Percentiles rank a stretch among this genome's conserved stretches.
These are phyloP conservation scores for Pollicipes pollicipes DNA, from an alignment of 1,140 invertebrate species.

Conservation along the genomic window DNA sequence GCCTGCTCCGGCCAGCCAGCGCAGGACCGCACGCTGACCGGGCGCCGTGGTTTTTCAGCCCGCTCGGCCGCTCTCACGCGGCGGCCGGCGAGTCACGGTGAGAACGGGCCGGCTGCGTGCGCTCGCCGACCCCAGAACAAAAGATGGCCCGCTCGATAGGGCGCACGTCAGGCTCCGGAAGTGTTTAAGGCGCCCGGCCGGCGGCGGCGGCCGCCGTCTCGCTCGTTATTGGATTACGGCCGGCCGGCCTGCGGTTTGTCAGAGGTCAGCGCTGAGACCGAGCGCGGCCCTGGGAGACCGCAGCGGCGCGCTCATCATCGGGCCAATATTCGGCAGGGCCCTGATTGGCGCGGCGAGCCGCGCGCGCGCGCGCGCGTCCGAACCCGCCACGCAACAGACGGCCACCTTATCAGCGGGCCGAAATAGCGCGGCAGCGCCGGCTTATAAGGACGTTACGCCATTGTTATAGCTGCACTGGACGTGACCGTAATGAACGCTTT, in stretches of 20 bases:
- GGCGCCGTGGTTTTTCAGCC: no score
- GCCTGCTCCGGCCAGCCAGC: no score
- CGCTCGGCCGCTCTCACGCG: background rate
- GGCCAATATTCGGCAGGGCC: no score
- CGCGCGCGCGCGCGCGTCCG: no score
- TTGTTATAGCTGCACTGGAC: background rate
- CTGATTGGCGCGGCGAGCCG: no score
- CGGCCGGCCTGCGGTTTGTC: background rate
- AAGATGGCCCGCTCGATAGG: background rate
- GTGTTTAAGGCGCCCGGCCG: background rate
- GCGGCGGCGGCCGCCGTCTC: no score
- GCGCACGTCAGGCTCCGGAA: background rate
- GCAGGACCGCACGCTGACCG: no score
- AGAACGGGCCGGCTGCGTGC: background rate
- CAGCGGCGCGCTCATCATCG: no score
- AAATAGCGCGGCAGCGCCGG: no score
- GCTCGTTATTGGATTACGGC: background rate
- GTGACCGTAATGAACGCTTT: constrained; percentile 1
- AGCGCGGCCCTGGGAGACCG: no score
- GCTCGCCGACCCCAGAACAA: background rate
- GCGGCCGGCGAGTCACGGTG: background rate
- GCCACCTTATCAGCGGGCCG: background rate
- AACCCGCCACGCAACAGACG: background rate
- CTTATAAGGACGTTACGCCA: background rate
- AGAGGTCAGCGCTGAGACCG: no score